Conservation (phyloP, 2,113 vertebrate genomes). For the Oryzias curvinotus region DNA sequence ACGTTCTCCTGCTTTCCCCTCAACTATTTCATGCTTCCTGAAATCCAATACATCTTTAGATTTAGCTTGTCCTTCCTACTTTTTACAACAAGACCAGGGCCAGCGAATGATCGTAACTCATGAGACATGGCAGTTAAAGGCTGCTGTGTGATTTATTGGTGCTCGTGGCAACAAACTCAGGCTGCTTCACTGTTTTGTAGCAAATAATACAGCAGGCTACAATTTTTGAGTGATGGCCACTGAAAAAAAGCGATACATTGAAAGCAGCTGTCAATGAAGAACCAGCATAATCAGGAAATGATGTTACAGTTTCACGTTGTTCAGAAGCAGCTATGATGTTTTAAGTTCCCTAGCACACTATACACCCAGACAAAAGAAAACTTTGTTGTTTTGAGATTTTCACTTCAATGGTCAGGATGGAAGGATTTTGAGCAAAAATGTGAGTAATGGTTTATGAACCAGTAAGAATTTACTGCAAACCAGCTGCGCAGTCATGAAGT, state of each 20-base stretch:
- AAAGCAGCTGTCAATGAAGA: conserved; percentile 59
- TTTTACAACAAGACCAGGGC: conserved; percentile 41
- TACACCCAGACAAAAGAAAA: not conserved
- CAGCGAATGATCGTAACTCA: conserved; percentile 43
- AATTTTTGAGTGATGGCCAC: conserved; percentile 16
- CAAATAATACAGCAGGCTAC: conserved; percentile 6
- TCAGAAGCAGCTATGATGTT: conserved; percentile 7
- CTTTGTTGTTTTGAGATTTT: not conserved
- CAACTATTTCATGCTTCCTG: conserved; percentile 50
- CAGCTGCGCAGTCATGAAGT: too few species aligned
- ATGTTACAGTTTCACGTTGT: conserved; percentile 31
- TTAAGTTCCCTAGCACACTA: conserved; percentile 16
- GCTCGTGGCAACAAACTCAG: conserved; percentile 34
- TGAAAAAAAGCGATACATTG: conserved; percentile 39
- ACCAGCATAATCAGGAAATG: conserved; percentile 36
- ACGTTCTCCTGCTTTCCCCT: conserved; percentile 33
- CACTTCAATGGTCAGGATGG: too few species aligned
- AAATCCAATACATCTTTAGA: conserved; percentile 68
- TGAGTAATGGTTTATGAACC: too few species aligned
- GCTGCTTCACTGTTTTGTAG: conserved; percentile 19
- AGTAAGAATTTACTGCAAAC: too few species aligned
- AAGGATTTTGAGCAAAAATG: too few species aligned
- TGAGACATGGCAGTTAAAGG: conserved; percentile 27
- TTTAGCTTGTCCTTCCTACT: conserved; percentile 55
- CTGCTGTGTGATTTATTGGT: conserved; percentile 28